Conservation (phyloP, 2,888 invertebrate species). For the Tipula lateralis region DNA sequence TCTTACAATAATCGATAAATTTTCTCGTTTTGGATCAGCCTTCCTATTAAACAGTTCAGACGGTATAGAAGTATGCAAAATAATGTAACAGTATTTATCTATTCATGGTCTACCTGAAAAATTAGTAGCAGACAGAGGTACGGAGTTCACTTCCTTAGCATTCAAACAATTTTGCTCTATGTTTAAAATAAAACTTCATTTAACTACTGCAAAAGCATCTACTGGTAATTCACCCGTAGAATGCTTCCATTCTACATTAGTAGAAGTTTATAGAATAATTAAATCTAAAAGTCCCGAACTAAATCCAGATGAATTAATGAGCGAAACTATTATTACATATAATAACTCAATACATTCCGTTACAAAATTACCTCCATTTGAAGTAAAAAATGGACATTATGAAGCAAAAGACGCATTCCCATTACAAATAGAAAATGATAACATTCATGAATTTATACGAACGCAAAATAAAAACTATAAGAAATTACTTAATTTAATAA, state of each 20-base stretch:
- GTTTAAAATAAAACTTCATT: slow-evolving; percentile 31
- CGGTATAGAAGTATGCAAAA: background rate
- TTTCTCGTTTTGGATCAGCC: background rate
- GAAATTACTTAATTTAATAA: background rate
- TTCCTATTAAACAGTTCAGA: background rate
- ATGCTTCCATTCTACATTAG: slow-evolving; percentile 34
- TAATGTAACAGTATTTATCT: slow-evolving; percentile 31
- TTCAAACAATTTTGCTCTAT: slow-evolving; percentile 3
- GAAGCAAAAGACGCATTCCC: slow-evolving; percentile 25
- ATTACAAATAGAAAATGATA: background rate
- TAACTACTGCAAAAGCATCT: slow-evolving; percentile 32
- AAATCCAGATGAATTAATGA: slow-evolving; percentile 32
- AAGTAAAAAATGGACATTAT: slow-evolving; percentile 32
- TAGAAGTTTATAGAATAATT: slow-evolving; percentile 33
- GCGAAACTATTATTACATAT: slow-evolving; percentile 32
- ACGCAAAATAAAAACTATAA: background rate
- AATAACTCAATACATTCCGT: slow-evolving; percentile 32
- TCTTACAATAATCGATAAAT: background rate
- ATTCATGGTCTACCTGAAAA: slow-evolving; percentile 32
- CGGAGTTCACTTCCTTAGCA: too few relatives aligned
- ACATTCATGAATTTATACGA: background rate
- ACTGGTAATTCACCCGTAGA: too few relatives aligned
- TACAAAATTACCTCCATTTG: slow-evolving; percentile 33
- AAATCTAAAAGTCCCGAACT: slow-evolving; percentile 32
- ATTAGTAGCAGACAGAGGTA: slow-evolving; percentile 31